These are phyloP conservation scores for Phanerotoma sp. DNA, from an alignment of 2,888 invertebrate genomes.

Conservation along the genomic window DNA sequence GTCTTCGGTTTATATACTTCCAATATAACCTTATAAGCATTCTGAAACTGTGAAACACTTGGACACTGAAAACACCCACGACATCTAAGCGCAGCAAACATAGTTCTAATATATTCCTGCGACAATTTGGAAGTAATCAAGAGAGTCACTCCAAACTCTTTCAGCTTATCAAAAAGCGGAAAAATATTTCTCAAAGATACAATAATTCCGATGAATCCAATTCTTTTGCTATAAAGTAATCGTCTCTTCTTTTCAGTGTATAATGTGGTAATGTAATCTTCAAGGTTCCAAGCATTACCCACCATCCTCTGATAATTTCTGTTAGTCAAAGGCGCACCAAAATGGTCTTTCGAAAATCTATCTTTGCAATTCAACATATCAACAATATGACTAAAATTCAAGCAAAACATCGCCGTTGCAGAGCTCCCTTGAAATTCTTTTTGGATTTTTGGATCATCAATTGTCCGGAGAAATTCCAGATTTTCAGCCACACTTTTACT, in stretches of 20 bases:
- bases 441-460: conserved; percentile 5
- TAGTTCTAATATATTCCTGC: conserved; percentile 29
- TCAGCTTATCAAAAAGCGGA: conserved; percentile 19
- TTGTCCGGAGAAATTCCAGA: conserved; percentile 10
- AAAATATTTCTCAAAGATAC: conserved; percentile 25
- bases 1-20: no score
- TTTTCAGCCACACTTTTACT: conserved; percentile 21
- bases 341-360: conserved; percentile 15
- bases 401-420: conserved; percentile 20
- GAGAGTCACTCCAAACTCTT: conserved; percentile 11
- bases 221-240: conserved; percentile 11
- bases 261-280: conserved; percentile 17
- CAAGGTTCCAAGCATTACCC: conserved; percentile 13
- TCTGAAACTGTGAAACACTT: conserved; percentile 20
- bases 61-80: conserved; percentile 30
- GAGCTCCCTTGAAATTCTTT: conserved; percentile 8
- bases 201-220: conserved; percentile 28
- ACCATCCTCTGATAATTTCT: conserved; percentile 10
- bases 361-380: conserved; percentile 29
- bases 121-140: conserved; percentile 27
- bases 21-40: background rate
- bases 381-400: conserved; percentile 25
- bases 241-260: background rate
- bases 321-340: conserved; percentile 13
- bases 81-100: conserved; percentile 29